Base-by-base conservation (phyloP, 2,797 vertebrate species). In the Darevskia mixta region DNA sequence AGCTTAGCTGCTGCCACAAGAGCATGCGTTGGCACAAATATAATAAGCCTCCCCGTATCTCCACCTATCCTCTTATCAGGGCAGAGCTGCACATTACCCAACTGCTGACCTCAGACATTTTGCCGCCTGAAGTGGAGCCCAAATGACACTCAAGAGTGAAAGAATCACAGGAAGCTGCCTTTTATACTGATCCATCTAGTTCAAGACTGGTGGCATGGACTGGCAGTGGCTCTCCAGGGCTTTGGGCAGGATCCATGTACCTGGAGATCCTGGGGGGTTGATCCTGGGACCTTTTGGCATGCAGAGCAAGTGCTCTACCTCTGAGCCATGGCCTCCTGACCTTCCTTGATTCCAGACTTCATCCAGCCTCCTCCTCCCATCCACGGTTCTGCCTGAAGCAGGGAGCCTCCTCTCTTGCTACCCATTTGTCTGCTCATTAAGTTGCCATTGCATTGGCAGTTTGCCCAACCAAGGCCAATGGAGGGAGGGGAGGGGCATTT, bases 21-120 rank as follows among this genome's bases (percentile, higher is more conserved):
- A 79, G 38, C 88, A 49, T 90, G 92, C 71, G 88, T 86, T 43
- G n/a, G 23, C 29, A 29, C 4, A 41, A n/a, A 9, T 83, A 67
- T 81, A 85, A 93, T 88, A 89, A 92, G 83, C 89, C 49, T 91
- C 86, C 86, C 41, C 89, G 66, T 67, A 87, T 90, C 87, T 85
- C 55, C 75, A 45, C 49, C 49, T 64, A 5, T 73, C 83, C 73
- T 3, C 9, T 85, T 86, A 82, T 93, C 86, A 89, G 55, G 0
- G 0, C n/a, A 49, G 43, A 38, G 29, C 41, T 29, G 6, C 49
- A n/a, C 58, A n/a, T 69, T 32, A n/a, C 43, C 45, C 64, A 32
- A 49, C 38, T 45, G 58, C 32, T n/a, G 73, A 20, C 35, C 38
- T 77, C 43, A 77, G 73, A 64, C 18, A 45, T 43, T 64, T 82